Base-by-base conservation (phyloP, 2,888 invertebrate genomes). In the Octonoba sinensis region DNA sequence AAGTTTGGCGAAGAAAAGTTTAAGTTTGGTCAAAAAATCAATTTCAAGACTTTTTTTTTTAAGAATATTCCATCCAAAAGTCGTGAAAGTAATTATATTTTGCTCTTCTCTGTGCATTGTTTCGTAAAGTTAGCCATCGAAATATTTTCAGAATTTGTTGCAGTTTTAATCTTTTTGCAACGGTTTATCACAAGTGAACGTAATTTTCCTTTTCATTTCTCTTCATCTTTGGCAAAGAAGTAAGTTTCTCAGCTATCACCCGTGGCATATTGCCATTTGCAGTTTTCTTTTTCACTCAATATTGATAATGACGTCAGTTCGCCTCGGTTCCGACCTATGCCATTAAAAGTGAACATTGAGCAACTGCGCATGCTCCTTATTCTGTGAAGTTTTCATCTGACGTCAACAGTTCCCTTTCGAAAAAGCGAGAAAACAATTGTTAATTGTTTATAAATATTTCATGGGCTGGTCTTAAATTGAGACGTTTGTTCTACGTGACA, bases 311-410 rank as follows among this genome's bases (percentile, higher is more conserved):
- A 70, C 70, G 70, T 70, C 70, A 57, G 44, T 44, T 46, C 64
- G 64, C 36, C 36, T 36, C 36, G 27, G 18, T 56, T 27, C 60
- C 79, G 79, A 79, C 79, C 73, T 79, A 67, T 79, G 79, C 73
- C 67, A 72, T 79, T 79, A 79, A 79, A 69, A 62, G 62, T 51
- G 27, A 62, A n/a, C 12, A 11, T n/a, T 54, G 20, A n/a, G 49
- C 36, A 6, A 15, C 8, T 27, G 67, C 67, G 79, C 79, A 69
- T 66, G 67, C 73, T 60, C 47, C 18, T 6, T 27, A 18, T 62
- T 56, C 73, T 59, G 49, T 49, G 69, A 77, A 73, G 44, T 73
- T 79, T 69, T 67, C 46, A 46, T 70, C 27, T 79, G 79, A 79
- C 78, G 79, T 79, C 78, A 78, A 46, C 49, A 22, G 36, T 47